Evolutionary conservation across 2,113 vertebrate genomes (phyloP).

Genomic region (Corydoras maculifer): DNA sequence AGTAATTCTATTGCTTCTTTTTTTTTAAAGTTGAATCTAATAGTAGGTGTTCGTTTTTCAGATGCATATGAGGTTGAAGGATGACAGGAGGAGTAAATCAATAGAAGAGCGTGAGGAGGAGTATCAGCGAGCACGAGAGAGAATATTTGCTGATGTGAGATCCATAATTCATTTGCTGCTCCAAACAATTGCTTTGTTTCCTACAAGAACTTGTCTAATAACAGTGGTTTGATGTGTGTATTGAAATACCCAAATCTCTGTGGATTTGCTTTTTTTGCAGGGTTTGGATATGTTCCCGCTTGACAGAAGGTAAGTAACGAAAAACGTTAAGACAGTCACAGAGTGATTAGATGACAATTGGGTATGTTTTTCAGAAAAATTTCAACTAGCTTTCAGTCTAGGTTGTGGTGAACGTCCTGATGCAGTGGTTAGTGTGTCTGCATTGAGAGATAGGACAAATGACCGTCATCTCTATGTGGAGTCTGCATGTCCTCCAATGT

Average conservation of each 20-base stretch:
- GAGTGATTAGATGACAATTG: too few species aligned
- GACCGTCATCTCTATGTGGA: too few species aligned
- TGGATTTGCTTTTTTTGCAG: slow-evolving; percentile 54
- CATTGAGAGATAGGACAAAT: too few species aligned
- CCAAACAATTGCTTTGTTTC: neutral
- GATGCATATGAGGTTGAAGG: slow-evolving; percentile 91
- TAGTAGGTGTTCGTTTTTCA: slow-evolving; percentile 46
- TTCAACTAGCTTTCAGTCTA: too few species aligned
- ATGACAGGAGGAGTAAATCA: slow-evolving; percentile 89
- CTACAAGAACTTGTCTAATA: neutral
- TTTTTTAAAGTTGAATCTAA: neutral
- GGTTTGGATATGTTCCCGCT: slow-evolving; percentile 85
- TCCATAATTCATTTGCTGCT: neutral
- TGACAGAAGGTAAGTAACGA: slow-evolving; percentile 79
- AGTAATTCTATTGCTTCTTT: neutral
- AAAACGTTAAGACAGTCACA: too few species aligned
- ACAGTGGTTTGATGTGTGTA: neutral
- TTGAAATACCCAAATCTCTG: neutral
- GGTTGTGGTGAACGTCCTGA: too few species aligned
- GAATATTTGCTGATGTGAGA: slow-evolving; percentile 94
- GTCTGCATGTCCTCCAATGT: too few species aligned
- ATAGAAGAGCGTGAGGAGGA: slow-evolving; percentile 96
- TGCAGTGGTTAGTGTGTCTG: too few species aligned
- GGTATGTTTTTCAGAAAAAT: too few species aligned
- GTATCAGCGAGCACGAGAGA: slow-evolving; percentile 88